Base-by-base conservation (phyloP, 1,140 invertebrate species). In the Drosophila equinoxialis region DNA sequence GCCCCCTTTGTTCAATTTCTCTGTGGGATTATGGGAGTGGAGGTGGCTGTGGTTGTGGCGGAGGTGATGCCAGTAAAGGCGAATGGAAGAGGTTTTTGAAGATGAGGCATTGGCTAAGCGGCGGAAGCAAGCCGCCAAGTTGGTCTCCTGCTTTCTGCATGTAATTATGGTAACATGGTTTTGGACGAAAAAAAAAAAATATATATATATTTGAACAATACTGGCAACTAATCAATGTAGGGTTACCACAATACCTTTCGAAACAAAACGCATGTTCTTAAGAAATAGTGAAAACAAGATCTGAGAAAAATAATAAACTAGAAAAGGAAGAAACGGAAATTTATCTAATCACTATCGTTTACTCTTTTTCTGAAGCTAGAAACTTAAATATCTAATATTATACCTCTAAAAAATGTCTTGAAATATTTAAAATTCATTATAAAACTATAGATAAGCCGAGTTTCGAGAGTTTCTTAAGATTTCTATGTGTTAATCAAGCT, bases 101-200 rank as follows among this genome's bases (percentile, higher is more conserved):
- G 60, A 39, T 75, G 64, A 57, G 74, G 61, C 65, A 81, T 69
- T 66, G 65, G 79, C 74, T 69, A 70, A 77, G 74, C 78, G 70
- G 70, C 71, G 71, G 79, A 70, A 87, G 80, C 76, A 79, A 67
- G 63, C 39, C 55, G 68, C 76, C 39, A 66, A 42, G 65, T 68
- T 64, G 73, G 66, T 73, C 80, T 79, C 87, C 87, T 90, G 87
- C 77, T 84, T 79, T 90, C 87, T 90, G 87, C 87, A 90, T 90
- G 87, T 90, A 90, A 90, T 90, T 90, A 90, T 90, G 87, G 83
- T 79, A 90, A 90, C 89, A 90, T 90, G 87, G 66, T 86, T 86
- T 86, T 83, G 83, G 79, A 83, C 45, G 20, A 51, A 51, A 51
- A 51, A 17, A 48, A 48, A 20, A 79, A 83, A n/a, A n/a, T n/a